phyloP scores from a whole-genome alignment of 2,888 invertebrate species.

The Pseudoips prasinana region DNA sequence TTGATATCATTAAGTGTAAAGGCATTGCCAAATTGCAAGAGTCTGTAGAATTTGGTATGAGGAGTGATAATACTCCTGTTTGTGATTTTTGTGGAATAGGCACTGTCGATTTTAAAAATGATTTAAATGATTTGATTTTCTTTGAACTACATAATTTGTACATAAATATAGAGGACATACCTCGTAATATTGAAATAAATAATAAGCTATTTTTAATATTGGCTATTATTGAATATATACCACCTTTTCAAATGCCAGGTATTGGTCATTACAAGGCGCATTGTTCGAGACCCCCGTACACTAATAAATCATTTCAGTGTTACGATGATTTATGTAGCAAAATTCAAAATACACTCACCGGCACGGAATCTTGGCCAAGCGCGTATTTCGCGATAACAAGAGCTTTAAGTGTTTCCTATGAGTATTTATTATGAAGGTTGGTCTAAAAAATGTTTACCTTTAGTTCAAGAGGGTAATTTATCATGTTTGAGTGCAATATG shows the following conservation, averaged over 20 bases:
- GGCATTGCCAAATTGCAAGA: slow-evolving; percentile 13
- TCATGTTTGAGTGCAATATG: too few species aligned
- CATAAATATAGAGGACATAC: slow-evolving; percentile 4
- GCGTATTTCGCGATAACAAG: too few species aligned
- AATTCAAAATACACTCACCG: too few species aligned
- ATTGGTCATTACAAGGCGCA: slow-evolving; percentile 6
- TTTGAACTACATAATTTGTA: slow-evolving; percentile 9
- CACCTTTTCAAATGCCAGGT: slow-evolving; percentile 5
- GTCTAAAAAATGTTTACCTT: too few species aligned
- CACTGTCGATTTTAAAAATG: slow-evolving; percentile 8
- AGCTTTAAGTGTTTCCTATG: too few species aligned
- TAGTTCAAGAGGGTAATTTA: too few species aligned
- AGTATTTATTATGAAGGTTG: too few species aligned
- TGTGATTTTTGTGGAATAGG: slow-evolving; percentile 13
- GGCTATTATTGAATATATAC: slow-evolving; percentile 9
- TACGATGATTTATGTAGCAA: slow-evolving; percentile 1
- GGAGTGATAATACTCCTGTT: slow-evolving; percentile 6
- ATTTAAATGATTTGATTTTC: slow-evolving; percentile 11
- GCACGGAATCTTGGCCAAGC: too few species aligned
- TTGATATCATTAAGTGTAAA: slow-evolving; percentile 7
- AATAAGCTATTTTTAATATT: slow-evolving; percentile 8
- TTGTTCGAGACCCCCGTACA: slow-evolving; percentile 2
- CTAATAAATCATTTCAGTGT: slow-evolving; percentile 3
- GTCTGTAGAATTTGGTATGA: slow-evolving; percentile 13
- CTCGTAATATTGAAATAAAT: slow-evolving; percentile 10